A percentile compares a stretch with the other conserved stretches of the same genome.
phyloP scores from a whole-genome alignment of 2,797 vertebrate species.

The Luscinia luscinia region DNA sequence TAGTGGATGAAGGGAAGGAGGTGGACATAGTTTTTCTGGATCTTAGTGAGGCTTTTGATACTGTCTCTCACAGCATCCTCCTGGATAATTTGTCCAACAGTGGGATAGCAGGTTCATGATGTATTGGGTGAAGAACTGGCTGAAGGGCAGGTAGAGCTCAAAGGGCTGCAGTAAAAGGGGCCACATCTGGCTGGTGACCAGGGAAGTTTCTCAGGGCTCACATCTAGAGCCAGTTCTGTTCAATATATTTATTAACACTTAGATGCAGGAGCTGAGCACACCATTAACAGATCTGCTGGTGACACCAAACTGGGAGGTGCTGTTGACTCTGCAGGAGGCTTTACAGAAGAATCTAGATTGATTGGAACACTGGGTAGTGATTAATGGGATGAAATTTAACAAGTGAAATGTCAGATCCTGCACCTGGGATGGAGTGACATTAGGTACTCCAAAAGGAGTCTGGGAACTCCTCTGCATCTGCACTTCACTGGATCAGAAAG shows the following conservation, averaged over 20 bases:
- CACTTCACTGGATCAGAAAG: background rate
- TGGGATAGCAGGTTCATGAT: background rate
- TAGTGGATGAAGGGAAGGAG: background rate
- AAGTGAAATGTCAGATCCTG: background rate
- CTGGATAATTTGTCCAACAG: background rate
- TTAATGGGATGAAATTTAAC: background rate
- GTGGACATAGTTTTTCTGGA: background rate
- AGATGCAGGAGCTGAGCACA: background rate
- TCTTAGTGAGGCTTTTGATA: background rate
- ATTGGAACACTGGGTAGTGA: background rate
- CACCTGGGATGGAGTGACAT: background rate
- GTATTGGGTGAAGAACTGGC: background rate
- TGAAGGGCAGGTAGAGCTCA: background rate
- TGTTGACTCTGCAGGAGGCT: background rate
- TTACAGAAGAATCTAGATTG: background rate
- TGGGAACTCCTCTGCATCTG: background rate
- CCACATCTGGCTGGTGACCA: background rate
- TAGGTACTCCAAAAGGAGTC: background rate
- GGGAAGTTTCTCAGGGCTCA: background rate
- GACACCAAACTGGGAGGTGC: background rate
- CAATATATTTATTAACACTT: background rate
- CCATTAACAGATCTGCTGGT: background rate
- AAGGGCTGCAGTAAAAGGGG: background rate
- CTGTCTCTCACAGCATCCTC: background rate
- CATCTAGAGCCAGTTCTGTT: background rate